Base-by-base conservation (phyloP, 2,113 vertebrate genomes). In the Glaucidium brasilianum region DNA sequence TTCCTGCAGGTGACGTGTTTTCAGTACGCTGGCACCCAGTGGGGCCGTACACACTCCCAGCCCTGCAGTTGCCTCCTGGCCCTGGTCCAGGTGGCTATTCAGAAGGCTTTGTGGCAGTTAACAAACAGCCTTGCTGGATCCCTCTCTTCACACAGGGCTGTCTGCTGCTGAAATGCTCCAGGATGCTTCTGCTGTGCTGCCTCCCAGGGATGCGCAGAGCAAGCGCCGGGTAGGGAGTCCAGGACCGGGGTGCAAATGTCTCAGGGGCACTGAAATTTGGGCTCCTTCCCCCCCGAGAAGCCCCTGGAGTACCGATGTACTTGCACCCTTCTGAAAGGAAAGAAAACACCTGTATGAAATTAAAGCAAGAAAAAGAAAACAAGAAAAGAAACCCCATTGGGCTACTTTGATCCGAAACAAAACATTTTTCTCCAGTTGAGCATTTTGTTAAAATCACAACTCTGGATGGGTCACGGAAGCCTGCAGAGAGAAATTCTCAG, bases 141-240 rank as follows among this genome's bases (percentile, higher is more conserved):
- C 27, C 23, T 2, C 2, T 1, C 0, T 45, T 73, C 29, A 30
- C 13, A 79, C 5, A 26, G 3, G 12, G 20, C 23, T 22, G 59
- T 8, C 22, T 17, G 39, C 49, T 27, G 45, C 10, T n/a, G 37
- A 32, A 56, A 14, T 18, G 3, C 5, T 26, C 35, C 14, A 0
- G 2, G 43, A 13, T 20, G 15, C 16, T 34, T 39, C 25, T 29
- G 9, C n/a, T 26, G 17, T 2, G 3, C 45, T 1, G 1, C 3
- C 32, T 55, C 6, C n/a, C 19, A 9, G 59, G 67, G 74, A 12
- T 11, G 34, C 1, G 2, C 34, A 47, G 32, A 17, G 9, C 11
- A 27, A 55, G 18, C 15, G 7, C 6, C 0, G 1, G 14, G 13
- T 55, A 60, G 8, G 29, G 26, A 59, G 17, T 20, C 26, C 15